A percentile compares a stretch with the other conserved stretches of the same genome.
These are phyloP conservation scores for Ahaetulla prasina DNA, from an alignment of 2,113 vertebrate species.

Conservation along the genomic window DNA sequence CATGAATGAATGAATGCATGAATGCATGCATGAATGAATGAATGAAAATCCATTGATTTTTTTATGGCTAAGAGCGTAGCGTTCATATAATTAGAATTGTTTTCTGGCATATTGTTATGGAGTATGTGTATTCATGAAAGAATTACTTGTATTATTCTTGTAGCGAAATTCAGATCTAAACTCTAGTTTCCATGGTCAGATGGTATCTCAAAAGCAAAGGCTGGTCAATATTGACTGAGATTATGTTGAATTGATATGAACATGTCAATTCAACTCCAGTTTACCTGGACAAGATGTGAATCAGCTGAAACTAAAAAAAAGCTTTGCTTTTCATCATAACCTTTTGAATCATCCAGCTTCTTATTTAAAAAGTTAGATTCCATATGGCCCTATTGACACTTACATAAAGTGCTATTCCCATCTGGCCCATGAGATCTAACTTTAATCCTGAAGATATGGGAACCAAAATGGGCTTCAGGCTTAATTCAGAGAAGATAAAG, in stretches of 20 bases:
- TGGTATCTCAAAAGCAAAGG: not conserved
- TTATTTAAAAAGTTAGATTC: not conserved
- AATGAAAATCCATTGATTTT: not conserved
- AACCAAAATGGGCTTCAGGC: not conserved
- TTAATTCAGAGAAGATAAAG: not conserved
- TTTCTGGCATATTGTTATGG: not conserved
- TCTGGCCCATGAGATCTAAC: not conserved
- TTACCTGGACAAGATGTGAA: not conserved
- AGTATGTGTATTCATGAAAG: not conserved
- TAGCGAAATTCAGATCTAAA: not conserved
- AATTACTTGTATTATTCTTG: not conserved
- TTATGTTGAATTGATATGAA: not conserved
- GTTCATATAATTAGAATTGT: not conserved
- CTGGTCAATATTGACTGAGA: not conserved
- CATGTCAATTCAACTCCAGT: not conserved
- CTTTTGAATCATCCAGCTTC: not conserved
- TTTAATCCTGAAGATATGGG: not conserved
- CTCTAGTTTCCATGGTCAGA: not conserved
- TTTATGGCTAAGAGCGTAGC: not conserved
- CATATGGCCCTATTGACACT: not conserved
- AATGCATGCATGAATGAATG: not conserved
- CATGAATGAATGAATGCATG: not conserved
- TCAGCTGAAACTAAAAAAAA: not conserved
- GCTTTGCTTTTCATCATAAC: not conserved
- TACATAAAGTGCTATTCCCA: not conserved